Evolutionary conservation across 2,888 invertebrate genomes (phyloP), one percentile per base, ranked within the genome.

Genomic region (Hirudinaria manillensis): DNA sequence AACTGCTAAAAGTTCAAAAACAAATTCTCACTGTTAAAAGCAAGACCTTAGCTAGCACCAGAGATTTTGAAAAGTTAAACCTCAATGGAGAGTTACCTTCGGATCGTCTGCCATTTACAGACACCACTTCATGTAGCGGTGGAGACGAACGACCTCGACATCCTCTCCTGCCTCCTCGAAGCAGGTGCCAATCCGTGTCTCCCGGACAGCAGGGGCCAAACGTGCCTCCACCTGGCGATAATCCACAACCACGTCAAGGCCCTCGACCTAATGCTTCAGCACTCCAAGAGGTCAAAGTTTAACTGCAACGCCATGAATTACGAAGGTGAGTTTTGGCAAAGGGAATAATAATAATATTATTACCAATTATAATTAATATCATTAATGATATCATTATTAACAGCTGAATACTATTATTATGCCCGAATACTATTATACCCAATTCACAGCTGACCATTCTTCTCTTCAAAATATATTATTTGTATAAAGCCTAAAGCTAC

Each of bases 71-170:
- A 61, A 61, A 27, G 19, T 27, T 61, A 27, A 61, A 24, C n/a
- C 24, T 1, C 4, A 19, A 61, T 61, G 61, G n/a, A 21, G 13
- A 27, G 24, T 27, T 61, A 61, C 29, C 7, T 61, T 7, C 13
- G 10, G 24, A 27, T 7, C 13, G n/a, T 13, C 10, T 32, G 10
- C 2, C 16, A 1, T 16, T 68, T 68, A 10, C 36, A 68, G 68
- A 68, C 68, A 24, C 34, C 68, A 68, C 68, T 68, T 7, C 68
- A 68, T 13, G 10, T 68, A 68, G 68, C 68, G 13, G 32, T 68
- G 7, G 34, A 68, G 19, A 34, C n/a, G 68, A n/a, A 13, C 32
- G 7, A 68, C 36, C n/a, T 29, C 19, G 36, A 24, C n/a, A 68
- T 68, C 10, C 29, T 36, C n/a, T 29, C n/a, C n/a, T 34, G 32